phyloP scores from a whole-genome alignment of 1,140 invertebrate species.

The Apocrypta bakeri region DNA sequence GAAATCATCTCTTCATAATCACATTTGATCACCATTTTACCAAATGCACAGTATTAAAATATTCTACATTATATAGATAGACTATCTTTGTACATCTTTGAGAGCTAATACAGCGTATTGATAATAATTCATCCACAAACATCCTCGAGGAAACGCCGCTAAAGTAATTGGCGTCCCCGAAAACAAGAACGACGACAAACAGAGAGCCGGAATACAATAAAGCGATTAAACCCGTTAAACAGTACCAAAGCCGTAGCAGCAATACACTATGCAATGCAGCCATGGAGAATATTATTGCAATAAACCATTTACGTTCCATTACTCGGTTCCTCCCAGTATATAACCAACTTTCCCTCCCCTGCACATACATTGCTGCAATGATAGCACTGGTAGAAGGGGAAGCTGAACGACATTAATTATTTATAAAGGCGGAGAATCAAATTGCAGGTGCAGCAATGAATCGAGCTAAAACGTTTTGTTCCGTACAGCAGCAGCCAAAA shows the following conservation, averaged over 20 bases:
- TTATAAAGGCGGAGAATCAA: slow-evolving; percentile 20
- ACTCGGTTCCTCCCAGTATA: not conserved
- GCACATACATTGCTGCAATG: not conserved
- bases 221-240: slow-evolving; percentile 24
- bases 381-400: not conserved
- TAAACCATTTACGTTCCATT: slow-evolving; percentile 3
- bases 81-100: not conserved
- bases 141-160: not conserved
- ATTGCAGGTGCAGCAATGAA: slow-evolving; percentile 18
- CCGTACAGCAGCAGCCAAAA: slow-evolving; percentile 13
- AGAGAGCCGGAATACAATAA: not conserved
- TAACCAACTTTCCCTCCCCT: not conserved
- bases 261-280: not conserved
- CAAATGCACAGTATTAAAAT: not conserved
- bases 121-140: not conserved
- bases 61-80: not conserved
- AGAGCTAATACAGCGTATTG: not conserved
- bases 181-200: not conserved
- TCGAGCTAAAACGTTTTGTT: slow-evolving; percentile 36
- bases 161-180: not conserved
- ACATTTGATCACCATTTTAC: too few species aligned
- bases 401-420: slow-evolving; percentile 26
- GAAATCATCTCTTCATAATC: too few species aligned
- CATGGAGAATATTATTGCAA: slow-evolving; percentile 24
- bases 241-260: not conserved